phyloP scores from a whole-genome alignment of 2,113 vertebrate species.

The Onychostruthus taczanowskii region DNA sequence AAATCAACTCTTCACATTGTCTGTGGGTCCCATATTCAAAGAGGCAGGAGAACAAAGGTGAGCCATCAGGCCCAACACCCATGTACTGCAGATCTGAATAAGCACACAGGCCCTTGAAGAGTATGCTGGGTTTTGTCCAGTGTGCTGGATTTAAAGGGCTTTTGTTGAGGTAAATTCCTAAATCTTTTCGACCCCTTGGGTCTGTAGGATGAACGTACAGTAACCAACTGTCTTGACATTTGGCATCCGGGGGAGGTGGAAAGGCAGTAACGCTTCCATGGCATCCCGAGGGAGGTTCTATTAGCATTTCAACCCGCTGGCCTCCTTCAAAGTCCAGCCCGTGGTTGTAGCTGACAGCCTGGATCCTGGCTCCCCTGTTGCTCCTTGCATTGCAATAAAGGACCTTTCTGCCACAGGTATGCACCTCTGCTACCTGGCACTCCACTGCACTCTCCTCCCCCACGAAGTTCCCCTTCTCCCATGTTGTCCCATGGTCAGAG shows the following conservation, averaged over 20 bases:
- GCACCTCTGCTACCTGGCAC: slow-evolving; percentile 86
- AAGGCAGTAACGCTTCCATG: slow-evolving; percentile 88
- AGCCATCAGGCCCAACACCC: slow-evolving; percentile 66
- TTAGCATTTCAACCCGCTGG: slow-evolving; percentile 66
- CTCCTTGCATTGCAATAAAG: slow-evolving; percentile 87
- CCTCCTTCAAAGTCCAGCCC: slow-evolving; percentile 74
- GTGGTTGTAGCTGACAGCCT: slow-evolving; percentile 79
- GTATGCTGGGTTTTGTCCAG: slow-evolving; percentile 80
- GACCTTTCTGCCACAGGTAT: slow-evolving; percentile 49
- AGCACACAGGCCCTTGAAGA: slow-evolving; percentile 81
- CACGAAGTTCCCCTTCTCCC: slow-evolving; percentile 72
- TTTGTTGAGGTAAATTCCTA: slow-evolving; percentile 86
- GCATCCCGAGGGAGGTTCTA: slow-evolving; percentile 81
- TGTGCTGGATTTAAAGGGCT: slow-evolving; percentile 63
- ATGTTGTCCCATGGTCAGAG: slow-evolving; percentile 77
- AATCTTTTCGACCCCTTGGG: slow-evolving; percentile 65
- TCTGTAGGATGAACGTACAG: slow-evolving; percentile 85
- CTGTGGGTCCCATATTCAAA: slow-evolving; percentile 74
- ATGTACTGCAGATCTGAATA: slow-evolving; percentile 87
- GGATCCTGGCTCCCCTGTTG: slow-evolving; percentile 70
- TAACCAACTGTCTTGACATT: slow-evolving; percentile 72
- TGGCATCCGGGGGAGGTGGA: slow-evolving; percentile 29
- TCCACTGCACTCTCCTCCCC: slow-evolving; percentile 60
- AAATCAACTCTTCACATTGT: slow-evolving; percentile 50
- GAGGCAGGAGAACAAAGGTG: slow-evolving; percentile 83